Percentiles rank a stretch among this genome's conserved stretches.
Evolutionary conservation across 2,113 vertebrate species (phyloP).

Genomic region (Brachirus orientalis): DNA sequence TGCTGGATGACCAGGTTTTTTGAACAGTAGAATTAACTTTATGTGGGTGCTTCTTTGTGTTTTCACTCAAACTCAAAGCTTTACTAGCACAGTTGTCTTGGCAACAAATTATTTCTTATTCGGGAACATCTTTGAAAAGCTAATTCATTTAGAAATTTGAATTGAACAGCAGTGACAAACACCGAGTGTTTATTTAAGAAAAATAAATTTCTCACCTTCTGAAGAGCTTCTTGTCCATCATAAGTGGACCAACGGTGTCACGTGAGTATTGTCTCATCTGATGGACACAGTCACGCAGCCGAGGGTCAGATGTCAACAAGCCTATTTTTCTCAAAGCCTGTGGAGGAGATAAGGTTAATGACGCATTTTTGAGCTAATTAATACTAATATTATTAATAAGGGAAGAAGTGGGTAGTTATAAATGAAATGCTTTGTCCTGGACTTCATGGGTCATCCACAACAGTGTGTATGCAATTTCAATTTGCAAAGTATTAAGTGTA

Average conservation of each 20-base stretch:
- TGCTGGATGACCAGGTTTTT: no score
- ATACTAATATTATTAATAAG: no score
- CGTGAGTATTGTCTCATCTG: conserved; percentile 79
- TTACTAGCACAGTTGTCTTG: no score
- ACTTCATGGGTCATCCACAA: neutral
- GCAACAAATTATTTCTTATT: no score
- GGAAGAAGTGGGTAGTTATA: neutral
- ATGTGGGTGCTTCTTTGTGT: no score
- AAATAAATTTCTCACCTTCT: conserved; percentile 78
- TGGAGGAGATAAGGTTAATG: neutral
- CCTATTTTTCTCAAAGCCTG: conserved; percentile 88
- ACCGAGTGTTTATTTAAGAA: neutral
- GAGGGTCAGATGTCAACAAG: conserved; percentile 86
- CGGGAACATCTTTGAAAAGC: no score
- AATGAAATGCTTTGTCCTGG: neutral
- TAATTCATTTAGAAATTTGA: no score
- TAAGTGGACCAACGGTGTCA: conserved; percentile 79
- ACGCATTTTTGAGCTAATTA: neutral
- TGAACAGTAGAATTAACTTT: no score
- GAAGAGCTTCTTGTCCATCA: conserved; percentile 88
- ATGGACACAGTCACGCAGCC: conserved; percentile 85
- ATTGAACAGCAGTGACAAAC: neutral
- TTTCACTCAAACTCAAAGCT: no score
- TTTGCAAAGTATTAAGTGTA: conserved; percentile 9
- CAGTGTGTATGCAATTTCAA: conserved; percentile 15